phyloP scores from a whole-genome alignment of 37 sponge, comb jelly and placozoan genomes.

The Bolinopsis microptera region DNA sequence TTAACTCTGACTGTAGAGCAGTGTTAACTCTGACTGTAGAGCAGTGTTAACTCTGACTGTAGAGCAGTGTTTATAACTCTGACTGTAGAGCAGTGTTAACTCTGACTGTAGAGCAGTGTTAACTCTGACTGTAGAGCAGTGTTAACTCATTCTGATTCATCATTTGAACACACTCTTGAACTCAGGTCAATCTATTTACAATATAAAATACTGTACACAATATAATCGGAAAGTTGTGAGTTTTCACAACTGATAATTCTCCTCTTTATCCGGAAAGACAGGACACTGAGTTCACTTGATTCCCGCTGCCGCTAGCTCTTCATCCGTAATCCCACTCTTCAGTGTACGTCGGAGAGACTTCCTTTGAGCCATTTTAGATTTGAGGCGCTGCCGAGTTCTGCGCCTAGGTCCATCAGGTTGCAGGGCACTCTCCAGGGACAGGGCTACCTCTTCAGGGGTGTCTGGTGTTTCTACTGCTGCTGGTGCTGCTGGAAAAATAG shows the following conservation, averaged over 20 bases:
- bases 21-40: no score
- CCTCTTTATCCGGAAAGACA: neutral
- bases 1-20: no score
- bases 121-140: no score
- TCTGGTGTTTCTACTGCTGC: conserved; percentile 11
- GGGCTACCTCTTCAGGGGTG: conserved; percentile 35
- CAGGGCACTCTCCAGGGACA: conserved; percentile 39
- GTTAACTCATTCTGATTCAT: no score
- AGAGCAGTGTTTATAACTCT: no score
- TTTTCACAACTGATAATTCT: neutral
- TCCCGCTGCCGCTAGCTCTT: conserved; percentile 40
- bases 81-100: no score
- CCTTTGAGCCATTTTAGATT: conserved; percentile 42
- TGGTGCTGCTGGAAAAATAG: no score
- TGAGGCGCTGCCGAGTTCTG: conserved; percentile 40
- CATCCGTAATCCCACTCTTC: conserved; percentile 35
- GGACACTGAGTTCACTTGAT: conserved; percentile 22
- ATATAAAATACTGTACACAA: neutral
- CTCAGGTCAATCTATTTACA: neutral
- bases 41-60: no score
- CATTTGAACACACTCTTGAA: no score
- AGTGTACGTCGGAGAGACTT: conserved; percentile 41
- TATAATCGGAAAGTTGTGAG: no score
- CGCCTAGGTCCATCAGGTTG: neutral
- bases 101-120: no score